A percentile compares a stretch with the other conserved stretches of the same genome.
Evolutionary conservation across 2,797 vertebrate species (phyloP).

Genomic region (Parauchenoglanis ngamensis): DNA sequence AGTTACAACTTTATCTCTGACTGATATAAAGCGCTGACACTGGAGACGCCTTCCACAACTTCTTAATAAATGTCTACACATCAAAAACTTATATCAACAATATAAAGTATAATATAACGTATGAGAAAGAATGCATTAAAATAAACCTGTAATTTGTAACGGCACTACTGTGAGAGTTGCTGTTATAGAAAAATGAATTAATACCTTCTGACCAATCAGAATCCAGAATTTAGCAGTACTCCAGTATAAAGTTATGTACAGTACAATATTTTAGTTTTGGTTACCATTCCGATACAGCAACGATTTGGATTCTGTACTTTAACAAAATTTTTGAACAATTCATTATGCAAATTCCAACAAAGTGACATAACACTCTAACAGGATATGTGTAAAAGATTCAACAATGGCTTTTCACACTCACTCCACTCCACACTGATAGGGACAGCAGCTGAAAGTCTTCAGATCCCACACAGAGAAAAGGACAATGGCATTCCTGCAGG

Average conservation of each 20-base stretch:
- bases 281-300: not conserved
- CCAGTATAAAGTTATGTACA: not conserved
- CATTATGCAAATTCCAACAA: conserved; percentile 9
- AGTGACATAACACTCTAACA: not conserved
- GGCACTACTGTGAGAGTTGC: too few relatives aligned
- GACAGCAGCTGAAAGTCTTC: conserved; percentile 29
- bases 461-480: conserved; percentile 38
- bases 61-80: not conserved
- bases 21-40: not conserved
- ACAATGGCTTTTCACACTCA: conserved; percentile 47
- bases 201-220: not conserved
- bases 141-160: not conserved
- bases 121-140: not conserved
- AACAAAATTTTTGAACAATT: not conserved
- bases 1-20: not conserved
- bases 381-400: conserved; percentile 37
- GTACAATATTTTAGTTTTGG: not conserved
- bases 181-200: not conserved
- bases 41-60: not conserved
- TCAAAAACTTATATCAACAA: too few relatives aligned
- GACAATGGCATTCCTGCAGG: conserved; percentile 51
- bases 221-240: not conserved
- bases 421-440: not conserved
- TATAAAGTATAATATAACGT: too few relatives aligned
- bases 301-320: not conserved